Evolutionary conservation across 2,888 invertebrate genomes (phyloP).

Genomic region (Synanthedon myopaeformis): DNA sequence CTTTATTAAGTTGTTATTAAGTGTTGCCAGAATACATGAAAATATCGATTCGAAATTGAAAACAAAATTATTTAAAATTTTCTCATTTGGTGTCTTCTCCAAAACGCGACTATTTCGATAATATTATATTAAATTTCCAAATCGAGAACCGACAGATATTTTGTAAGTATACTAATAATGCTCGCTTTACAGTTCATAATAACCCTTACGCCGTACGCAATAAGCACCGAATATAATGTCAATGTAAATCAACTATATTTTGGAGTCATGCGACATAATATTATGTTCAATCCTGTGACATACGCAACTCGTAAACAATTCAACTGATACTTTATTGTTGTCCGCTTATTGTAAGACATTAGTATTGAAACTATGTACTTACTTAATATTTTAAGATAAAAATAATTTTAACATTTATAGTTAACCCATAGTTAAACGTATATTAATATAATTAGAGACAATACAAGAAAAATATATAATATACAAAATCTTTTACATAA

Average conservation of each 20-base stretch:
- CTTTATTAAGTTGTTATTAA: too few relatives aligned
- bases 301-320: slow-evolving; percentile 1
- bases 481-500: too few relatives aligned
- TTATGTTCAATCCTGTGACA: neutral
- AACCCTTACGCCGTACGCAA: neutral
- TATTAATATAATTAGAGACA: too few relatives aligned
- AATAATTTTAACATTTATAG: too few relatives aligned
- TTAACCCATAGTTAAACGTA: too few relatives aligned
- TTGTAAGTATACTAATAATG: neutral
- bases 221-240: neutral
- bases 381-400: too few relatives aligned
- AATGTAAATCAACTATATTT: neutral
- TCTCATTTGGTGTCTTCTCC: too few relatives aligned
- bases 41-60: too few relatives aligned
- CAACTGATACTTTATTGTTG: slow-evolving; percentile 1
- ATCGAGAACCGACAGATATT: neutral
- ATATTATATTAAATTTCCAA: neutral
- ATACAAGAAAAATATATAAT: too few relatives aligned
- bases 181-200: neutral
- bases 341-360: neutral
- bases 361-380: too few relatives aligned
- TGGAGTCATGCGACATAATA: neutral
- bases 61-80: too few relatives aligned
- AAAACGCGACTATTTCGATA: neutral
- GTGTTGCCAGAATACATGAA: too few relatives aligned